These are phyloP conservation scores for Tridacna crocea DNA, from an alignment of 2,888 invertebrate species.

Conservation along the genomic window DNA sequence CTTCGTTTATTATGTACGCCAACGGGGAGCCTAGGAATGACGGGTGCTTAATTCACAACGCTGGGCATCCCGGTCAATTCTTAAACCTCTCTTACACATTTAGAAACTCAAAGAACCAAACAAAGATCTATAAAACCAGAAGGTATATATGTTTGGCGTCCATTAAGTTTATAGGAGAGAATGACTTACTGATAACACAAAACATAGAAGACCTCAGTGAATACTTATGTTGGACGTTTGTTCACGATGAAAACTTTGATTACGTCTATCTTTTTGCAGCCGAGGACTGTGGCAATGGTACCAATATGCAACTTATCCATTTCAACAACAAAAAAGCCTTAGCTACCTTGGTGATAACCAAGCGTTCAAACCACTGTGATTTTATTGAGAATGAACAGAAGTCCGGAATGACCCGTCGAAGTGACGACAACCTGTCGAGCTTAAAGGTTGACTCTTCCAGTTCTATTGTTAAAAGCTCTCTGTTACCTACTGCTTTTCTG, in stretches of 20 bases:
- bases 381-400: slow-evolving; percentile 43
- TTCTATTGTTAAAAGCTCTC: background rate
- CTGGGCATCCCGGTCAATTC: slow-evolving; percentile 40
- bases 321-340: slow-evolving; percentile 41
- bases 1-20: slow-evolving; percentile 52
- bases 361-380: slow-evolving; percentile 51
- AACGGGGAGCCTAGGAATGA: slow-evolving; percentile 35
- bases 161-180: slow-evolving; percentile 56
- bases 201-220: slow-evolving; percentile 33
- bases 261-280: slow-evolving; percentile 55
- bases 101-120: slow-evolving; percentile 30
- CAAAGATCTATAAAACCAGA: slow-evolving; percentile 31
- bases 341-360: slow-evolving; percentile 47
- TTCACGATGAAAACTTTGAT: slow-evolving; percentile 32
- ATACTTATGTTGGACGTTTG: slow-evolving; percentile 60
- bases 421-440: slow-evolving; percentile 21
- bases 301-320: slow-evolving; percentile 58
- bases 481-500: background rate
- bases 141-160: slow-evolving; percentile 59
- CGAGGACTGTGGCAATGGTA: slow-evolving; percentile 59
- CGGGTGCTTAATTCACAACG: slow-evolving; percentile 48
- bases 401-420: slow-evolving; percentile 24
- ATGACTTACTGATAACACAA: slow-evolving; percentile 56
- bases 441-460: slow-evolving; percentile 10
- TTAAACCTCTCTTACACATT: slow-evolving; percentile 51